Base-by-base conservation (phyloP, 2,113 vertebrate species). In the Leptosomus discolor region DNA sequence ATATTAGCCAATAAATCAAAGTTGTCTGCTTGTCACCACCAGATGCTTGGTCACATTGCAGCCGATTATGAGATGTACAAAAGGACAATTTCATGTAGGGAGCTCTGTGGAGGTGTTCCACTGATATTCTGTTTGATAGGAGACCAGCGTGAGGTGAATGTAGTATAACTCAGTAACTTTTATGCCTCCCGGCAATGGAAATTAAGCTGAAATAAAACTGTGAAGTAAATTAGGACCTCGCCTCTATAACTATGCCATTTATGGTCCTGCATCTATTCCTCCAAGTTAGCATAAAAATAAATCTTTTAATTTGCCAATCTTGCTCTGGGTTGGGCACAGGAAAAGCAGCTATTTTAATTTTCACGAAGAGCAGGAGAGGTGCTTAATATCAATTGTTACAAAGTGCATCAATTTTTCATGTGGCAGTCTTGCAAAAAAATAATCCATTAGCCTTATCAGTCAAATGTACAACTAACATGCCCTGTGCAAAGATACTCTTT, bases 1-100 rank as follows among this genome's bases (percentile, higher is more conserved):
- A 98, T 99, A 99, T 98, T 98, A 98, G 97, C 98, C 98, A 98
- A 99, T 99, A 99, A 99, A 99, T 99, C 99, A 99, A 99, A 99
- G 97, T 98, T 91, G 97, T 98, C 98, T 98, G 97, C 98, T 98
- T 99, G 98, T 99, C 98, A 98, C 97, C 91, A 97, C 98, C 98
- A 98, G 98, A 98, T 98, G 98, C 98, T 99, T 99, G 98, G 98
- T 98, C 98, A 99, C 98, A 98, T 99, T 98, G 98, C 98, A 97
- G 97, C 97, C 89, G 98, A 99, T 99, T 99, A 99, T 97, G 97
- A 98, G 97, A 97, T 21, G 69, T 92, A 98, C 95, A 98, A 98
- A 98, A 98, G 97, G 97, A 98, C 98, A 97, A 95, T 98, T 98
- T 98, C 98, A 97, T 95, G 97, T 97, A 95, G 98, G 65, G 97